These are phyloP conservation scores for Pollenia griseotomentosa DNA, from an alignment of 2,888 invertebrate species.

Conservation along the genomic window DNA sequence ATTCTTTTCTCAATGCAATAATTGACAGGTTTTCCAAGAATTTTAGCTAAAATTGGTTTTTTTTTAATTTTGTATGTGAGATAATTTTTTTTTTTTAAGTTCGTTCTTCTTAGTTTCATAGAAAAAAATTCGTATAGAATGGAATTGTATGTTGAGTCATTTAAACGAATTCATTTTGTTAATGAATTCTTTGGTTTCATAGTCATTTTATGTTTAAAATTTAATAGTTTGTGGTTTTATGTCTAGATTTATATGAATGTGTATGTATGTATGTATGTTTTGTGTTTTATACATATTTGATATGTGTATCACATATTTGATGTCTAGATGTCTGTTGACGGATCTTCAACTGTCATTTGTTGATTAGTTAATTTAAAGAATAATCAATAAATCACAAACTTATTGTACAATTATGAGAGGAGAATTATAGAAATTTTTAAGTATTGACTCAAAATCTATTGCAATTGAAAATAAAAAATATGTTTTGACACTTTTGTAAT, in stretches of 20 bases:
- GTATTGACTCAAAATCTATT: slow-evolving; percentile 42
- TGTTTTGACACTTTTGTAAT: neutral
- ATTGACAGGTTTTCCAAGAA: slow-evolving; percentile 43
- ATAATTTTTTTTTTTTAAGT: slow-evolving; percentile 4
- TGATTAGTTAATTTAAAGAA: slow-evolving; percentile 20
- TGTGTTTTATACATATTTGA: slow-evolving; percentile 27
- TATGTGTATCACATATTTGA: slow-evolving; percentile 58
- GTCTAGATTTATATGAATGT: neutral
- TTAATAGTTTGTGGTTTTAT: neutral
- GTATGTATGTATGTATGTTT: too few relatives aligned
- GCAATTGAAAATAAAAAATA: neutral
- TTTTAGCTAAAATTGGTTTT: slow-evolving; percentile 38
- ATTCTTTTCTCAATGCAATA: slow-evolving; percentile 22
- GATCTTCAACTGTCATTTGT: slow-evolving; percentile 27
- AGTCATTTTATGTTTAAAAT: neutral
- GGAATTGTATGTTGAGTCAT: slow-evolving; percentile 67
- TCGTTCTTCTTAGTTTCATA: slow-evolving; percentile 20
- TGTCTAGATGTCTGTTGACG: slow-evolving; percentile 2
- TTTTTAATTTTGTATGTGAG: neutral
- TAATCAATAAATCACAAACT: neutral
- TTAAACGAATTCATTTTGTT: neutral
- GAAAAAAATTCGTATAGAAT: slow-evolving; percentile 28
- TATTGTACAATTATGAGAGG: slow-evolving; percentile 17
- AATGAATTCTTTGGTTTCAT: neutral
- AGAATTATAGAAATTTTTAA: slow-evolving; percentile 23